Base-by-base conservation (phyloP, 1,140 invertebrate species). In the Drosophila funebris region DNA sequence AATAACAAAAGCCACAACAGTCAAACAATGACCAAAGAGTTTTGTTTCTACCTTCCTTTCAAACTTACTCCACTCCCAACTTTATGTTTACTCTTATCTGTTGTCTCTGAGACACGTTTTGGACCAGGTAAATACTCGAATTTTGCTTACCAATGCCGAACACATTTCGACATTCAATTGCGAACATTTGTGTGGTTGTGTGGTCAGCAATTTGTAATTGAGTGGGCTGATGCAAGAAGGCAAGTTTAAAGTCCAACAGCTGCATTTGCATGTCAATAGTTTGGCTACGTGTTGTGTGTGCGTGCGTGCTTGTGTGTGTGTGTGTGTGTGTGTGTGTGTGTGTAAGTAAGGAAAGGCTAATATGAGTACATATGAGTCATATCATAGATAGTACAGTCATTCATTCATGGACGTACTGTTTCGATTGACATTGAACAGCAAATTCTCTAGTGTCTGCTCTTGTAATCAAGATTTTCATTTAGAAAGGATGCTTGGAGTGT, bases 151-250 rank as follows among this genome's bases (percentile, higher is more conserved):
- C 9, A 13, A 72, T 67, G 62, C 20, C 24, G 11, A 56, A 33
- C 62, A 76, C 73, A 73, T 37, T 31, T 60, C 13, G 44, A 39
- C 62, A 46, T 67, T 61, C 39, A 68, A 83, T 69, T 78, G 72
- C 43, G 11, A 37, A 39, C 57, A 44, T 58, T 58, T 56, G 7
- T 18, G n/a, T 9, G 41, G 20, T 56, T 41, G 31, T 66, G 64
- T 57, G 79, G 75, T 83, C 80, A 76, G 80, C 80, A 78, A 56
- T 75, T 74, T 67, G 27, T 57, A 76, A 76, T 66, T 50, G 46
- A 81, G 44, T 62, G 58, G 50, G 33, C 76, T 56, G 36, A 36
- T 31, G 24, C 24, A 41, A 39, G 31, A 18, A 5, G 58, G 9
- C 58, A 37, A 48, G 41, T 56, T 71, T 37, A 29, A 44, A 36